Base-by-base conservation (phyloP, 1,140 invertebrate genomes). In the Leptinotarsa lineolata region DNA sequence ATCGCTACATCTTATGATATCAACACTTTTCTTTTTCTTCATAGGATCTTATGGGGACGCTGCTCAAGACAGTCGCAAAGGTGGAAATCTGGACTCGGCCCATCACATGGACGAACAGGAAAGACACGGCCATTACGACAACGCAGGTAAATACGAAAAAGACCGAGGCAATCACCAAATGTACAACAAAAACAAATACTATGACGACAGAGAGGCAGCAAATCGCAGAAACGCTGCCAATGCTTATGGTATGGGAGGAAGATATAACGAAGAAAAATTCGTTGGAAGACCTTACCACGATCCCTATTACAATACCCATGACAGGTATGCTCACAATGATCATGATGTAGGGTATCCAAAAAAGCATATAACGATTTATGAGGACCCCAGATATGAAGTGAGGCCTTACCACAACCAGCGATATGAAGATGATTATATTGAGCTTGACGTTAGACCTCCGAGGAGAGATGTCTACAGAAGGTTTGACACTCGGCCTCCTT, bases 301-400 rank as follows among this genome's bases (percentile, higher is more conserved):
- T 30, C 73, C 72, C 3, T 44, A 72, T 65, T 70, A 18, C 64
- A 60, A 67, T 73, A 13, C 45, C 61, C 58, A 70, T 39, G 70
- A 16, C 65, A 77, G 68, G 72, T 72, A 48, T 76, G 70, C 13
- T 48, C 72, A 63, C 71, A 60, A 66, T 63, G 58, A 66, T 54
- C 24, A 68, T 4, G 66, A 65, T 45, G 60, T 70, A 12, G 21
- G n/a, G 45, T 70, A 70, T 70, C 70, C 58, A 0, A 67, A 87
- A 78, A 88, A 85, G 59, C 58, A 58, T 22, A 88, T 88, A 58
- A 88, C 86, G 0, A 88, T 88, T 72, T 88, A 88, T 74, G 88
- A 89, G 81, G 88, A 89, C 80, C 88, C 88, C 11, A 83, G 88
- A 74, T 87, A 88, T 72, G 82, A 84, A 84, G 1, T 81, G 81